Evolutionary conservation across 2,888 invertebrate genomes (phyloP).

Genomic region (Clivina fossor): DNA sequence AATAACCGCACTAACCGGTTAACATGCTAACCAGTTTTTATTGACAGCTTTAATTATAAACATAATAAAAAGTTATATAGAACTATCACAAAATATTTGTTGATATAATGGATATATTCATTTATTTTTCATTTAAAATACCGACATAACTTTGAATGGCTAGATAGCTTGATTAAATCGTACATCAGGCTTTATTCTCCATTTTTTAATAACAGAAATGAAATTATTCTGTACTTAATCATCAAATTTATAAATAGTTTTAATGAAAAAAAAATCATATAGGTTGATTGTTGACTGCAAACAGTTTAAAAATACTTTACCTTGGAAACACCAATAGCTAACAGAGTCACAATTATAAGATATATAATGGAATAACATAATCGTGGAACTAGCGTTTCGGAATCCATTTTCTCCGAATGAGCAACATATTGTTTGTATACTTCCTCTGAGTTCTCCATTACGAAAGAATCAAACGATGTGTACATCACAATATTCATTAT

Average conservation of each 20-base stretch:
- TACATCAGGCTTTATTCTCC: too few species aligned
- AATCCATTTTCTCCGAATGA: slow-evolving; percentile 18
- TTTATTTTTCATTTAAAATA: too few species aligned
- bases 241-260: neutral
- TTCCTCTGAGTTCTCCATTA: slow-evolving; percentile 11
- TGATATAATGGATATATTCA: too few species aligned
- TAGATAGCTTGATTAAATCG: too few species aligned
- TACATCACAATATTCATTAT: slow-evolving; percentile 20
- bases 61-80: too few species aligned
- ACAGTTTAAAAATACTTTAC: slow-evolving; percentile 7
- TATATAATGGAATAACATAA: slow-evolving; percentile 12
- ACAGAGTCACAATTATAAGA: slow-evolving; percentile 12
- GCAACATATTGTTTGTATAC: slow-evolving; percentile 24
- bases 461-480: slow-evolving; percentile 1
- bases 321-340: slow-evolving; percentile 19
- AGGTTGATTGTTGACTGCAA: neutral
- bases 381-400: slow-evolving; percentile 12
- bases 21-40: too few species aligned
- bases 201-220: too few species aligned
- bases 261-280: neutral
- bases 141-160: too few species aligned
- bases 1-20: too few species aligned
- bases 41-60: too few species aligned
- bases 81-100: too few species aligned
- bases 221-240: too few species aligned